Evolutionary conservation across 2,888 invertebrate genomes (phyloP).

Genomic region (Masnerella sp.): DNA sequence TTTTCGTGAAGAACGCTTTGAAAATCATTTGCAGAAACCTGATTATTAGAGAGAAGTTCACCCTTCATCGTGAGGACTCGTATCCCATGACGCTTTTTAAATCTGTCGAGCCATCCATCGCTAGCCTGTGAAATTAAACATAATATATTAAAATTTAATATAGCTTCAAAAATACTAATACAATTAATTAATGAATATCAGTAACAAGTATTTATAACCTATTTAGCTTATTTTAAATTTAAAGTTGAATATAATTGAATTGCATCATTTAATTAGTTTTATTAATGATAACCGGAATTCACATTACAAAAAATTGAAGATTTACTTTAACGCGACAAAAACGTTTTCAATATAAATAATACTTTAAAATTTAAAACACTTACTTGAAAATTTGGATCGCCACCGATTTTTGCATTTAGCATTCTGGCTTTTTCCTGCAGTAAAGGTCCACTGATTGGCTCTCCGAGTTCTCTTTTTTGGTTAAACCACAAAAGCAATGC

Average conservation of each 20-base stretch:
- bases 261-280: no score
- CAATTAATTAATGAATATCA: neutral
- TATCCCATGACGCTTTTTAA: conserved; percentile 11
- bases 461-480: conserved; percentile 1
- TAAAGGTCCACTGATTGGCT: conserved; percentile 18
- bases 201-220: neutral
- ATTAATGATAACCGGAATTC: no score
- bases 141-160: neutral
- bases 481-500: conserved; percentile 2
- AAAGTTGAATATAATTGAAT: neutral
- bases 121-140: conserved; percentile 2
- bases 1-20: neutral
- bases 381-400: conserved; percentile 10
- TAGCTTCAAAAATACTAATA: neutral
- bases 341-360: neutral
- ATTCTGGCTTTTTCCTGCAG: conserved; percentile 5
- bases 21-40: conserved; percentile 6
- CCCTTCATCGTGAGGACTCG: conserved; percentile 4
- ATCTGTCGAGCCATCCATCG: conserved; percentile 8
- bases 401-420: neutral
- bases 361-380: neutral
- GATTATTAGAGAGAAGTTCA: conserved; percentile 9
- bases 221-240: neutral
- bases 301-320: neutral
- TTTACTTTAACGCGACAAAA: neutral